Evolutionary conservation across 2,888 invertebrate genomes (phyloP).

Genomic region (Busseola fusca): DNA sequence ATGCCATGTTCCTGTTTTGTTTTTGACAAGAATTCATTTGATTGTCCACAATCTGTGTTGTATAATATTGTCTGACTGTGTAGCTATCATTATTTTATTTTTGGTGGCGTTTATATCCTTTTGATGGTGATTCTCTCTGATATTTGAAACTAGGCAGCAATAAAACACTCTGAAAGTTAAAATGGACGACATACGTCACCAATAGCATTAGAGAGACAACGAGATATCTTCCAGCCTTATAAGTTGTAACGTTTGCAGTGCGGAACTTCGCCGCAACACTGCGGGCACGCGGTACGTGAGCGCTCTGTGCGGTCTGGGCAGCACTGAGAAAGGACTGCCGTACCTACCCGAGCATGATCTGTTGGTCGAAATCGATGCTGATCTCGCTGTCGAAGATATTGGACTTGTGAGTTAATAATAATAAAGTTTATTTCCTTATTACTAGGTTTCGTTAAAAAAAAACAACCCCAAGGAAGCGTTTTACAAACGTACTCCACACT

Average conservation of each 20-base stretch:
- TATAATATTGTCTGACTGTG: too few relatives aligned
- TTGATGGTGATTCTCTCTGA: too few relatives aligned
- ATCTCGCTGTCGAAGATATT: constrained; percentile 91
- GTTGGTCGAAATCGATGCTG: constrained; percentile 93
- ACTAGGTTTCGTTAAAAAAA: too few relatives aligned
- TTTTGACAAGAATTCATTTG: background rate
- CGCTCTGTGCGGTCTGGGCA: constrained; percentile 96
- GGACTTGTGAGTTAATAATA: constrained; percentile 82
- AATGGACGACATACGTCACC: background rate
- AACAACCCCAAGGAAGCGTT: background rate
- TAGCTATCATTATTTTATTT: background rate
- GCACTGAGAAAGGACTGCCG: constrained; percentile 86
- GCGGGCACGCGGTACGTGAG: constrained; percentile 91
- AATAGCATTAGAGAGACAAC: background rate
- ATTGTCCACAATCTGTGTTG: too few relatives aligned
- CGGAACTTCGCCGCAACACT: constrained; percentile 92
- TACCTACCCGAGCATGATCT: constrained; percentile 95
- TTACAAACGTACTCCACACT: background rate
- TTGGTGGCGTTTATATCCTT: background rate
- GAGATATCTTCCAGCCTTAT: background rate
- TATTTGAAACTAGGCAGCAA: background rate
- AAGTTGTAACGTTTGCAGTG: constrained; percentile 69
- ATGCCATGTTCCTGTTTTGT: background rate
- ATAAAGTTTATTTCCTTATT: background rate
- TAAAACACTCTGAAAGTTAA: background rate